A percentile compares a stretch with the other conserved stretches of the same genome.
Evolutionary conservation across 2,113 vertebrate genomes (phyloP).

Genomic region (Poeciliopsis prolifica): DNA sequence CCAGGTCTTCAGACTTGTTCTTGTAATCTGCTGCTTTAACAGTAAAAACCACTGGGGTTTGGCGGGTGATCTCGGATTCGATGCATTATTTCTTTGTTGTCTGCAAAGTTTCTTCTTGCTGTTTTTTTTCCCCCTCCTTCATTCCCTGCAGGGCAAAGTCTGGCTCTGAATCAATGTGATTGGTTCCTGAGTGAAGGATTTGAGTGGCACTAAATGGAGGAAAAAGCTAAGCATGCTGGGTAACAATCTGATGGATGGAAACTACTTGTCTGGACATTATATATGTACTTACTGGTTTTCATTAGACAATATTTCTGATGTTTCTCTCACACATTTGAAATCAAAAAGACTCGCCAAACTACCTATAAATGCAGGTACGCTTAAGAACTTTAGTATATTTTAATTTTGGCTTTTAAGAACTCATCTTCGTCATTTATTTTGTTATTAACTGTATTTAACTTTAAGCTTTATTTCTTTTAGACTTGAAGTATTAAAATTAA

Average conservation of each 20-base stretch:
- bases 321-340: constrained; percentile 4
- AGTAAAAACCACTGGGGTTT: not conserved
- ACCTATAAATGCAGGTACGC: not conserved
- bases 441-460: no score
- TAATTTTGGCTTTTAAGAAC: no score
- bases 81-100: constrained; percentile 22
- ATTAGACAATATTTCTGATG: constrained; percentile 7
- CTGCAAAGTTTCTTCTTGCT: constrained; percentile 6
- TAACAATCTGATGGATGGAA: constrained; percentile 36
- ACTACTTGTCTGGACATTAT: constrained; percentile 31
- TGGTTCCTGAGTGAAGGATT: constrained; percentile 22
- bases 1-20: constrained; percentile 43
- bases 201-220: constrained; percentile 47
- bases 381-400: constrained; percentile 1
- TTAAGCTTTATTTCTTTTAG: no score
- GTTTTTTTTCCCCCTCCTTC: constrained; percentile 2
- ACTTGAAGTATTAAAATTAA: no score
- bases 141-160: constrained; percentile 18
- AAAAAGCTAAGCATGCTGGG: constrained; percentile 60
- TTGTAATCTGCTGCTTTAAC: constrained; percentile 31
- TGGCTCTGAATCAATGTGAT: constrained; percentile 43
- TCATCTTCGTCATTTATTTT: no score
- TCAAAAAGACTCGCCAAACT: constrained; percentile 1
- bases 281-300: constrained; percentile 24
- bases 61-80: constrained; percentile 16